Evolutionary conservation across 2,888 invertebrate species (phyloP), one percentile per base, ranked within the genome.

Genomic region (Hydropsyche betteni): DNA sequence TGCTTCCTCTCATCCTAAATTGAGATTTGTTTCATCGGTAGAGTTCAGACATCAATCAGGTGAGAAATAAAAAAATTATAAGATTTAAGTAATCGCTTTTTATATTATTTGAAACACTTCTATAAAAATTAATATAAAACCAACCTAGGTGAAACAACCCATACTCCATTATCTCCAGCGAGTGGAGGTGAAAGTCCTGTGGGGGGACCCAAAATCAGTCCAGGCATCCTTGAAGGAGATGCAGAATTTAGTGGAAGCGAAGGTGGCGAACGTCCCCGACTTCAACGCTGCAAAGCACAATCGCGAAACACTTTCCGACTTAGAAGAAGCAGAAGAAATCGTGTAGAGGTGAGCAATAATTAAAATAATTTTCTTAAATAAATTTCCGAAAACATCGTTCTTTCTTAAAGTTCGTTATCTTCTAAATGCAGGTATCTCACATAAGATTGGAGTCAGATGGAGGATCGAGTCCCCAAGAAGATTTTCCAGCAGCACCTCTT

Each of bases 251-350:
- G 76, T 71, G 80, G 81, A 91, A 81, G 91, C 90, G 0, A 91
- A 91, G 24, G 91, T 90, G 82, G 88, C 83, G 84, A 88, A 81
- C 84, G 88, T 84, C 86, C 93, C 50, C 88, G 96, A 4, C 88
- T 98, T 75, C 98, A 98, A 83, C 90, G 98, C 24, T 93, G 96
- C 74, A 97, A 96, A 85, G 97, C 96, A 51, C 97, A 96, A 82
- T 97, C 96, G 81, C 91, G 97, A 81, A 97, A 96, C 85, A 97
- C 97, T 0, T 98, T 98, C 86, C 91, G 96, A 78, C 89, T 95
- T 77, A 89, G 94, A 80, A 93, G 94, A 83, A 94, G 93, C 83
- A 89, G 94, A 81, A 91, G 89, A 82, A 91, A 86, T 75, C 91
- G 91, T 80, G 89, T 91, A 58, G 93, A 94, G 85, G 93, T 93